A percentile compares a stretch with the other conserved stretches of the same genome.
Conservation (phyloP, 2,888 invertebrate genomes). For the Lepeophtheirus nordmannii region DNA sequence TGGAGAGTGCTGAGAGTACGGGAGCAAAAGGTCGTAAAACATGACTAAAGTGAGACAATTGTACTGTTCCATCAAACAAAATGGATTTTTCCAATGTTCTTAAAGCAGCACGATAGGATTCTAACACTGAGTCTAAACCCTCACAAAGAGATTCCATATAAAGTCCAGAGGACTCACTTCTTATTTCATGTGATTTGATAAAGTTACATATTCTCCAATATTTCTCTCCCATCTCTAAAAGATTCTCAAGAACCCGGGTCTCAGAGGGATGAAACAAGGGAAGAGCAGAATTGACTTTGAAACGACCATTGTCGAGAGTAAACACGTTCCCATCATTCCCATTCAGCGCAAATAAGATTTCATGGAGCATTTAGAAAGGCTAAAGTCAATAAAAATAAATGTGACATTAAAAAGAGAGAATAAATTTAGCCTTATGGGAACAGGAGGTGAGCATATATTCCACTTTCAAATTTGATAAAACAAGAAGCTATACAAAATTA, state of each 20-base stretch:
- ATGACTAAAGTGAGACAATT: constrained; percentile 15
- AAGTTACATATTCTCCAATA: constrained; percentile 7
- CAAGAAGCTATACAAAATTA: no score
- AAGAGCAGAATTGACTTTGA: constrained; percentile 9
- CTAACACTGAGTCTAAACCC: constrained; percentile 31
- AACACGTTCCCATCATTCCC: constrained; percentile 16
- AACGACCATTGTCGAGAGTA: constrained; percentile 1
- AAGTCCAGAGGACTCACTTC: not conserved
- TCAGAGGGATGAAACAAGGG: constrained; percentile 13
- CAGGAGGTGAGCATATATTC: no score
- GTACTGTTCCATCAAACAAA: not conserved
- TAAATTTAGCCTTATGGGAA: no score
- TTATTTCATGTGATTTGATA: not conserved
- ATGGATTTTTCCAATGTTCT: constrained; percentile 31
- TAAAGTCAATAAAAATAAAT: not conserved
- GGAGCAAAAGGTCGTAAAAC: not conserved
- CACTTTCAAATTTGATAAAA: no score
- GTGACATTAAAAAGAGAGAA: not conserved
- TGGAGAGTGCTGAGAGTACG: not conserved
- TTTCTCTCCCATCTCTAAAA: constrained; percentile 6
- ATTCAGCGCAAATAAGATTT: constrained; percentile 16
- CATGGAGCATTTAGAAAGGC: constrained; percentile 17
- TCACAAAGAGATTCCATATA: constrained; percentile 29
- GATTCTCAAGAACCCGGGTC: not conserved
- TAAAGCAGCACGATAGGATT: constrained; percentile 32